Percentiles rank a stretch among this genome's conserved stretches.
Evolutionary conservation across 1,140 invertebrate species (phyloP).

Genomic region (Rhyacophila brunnea): DNA sequence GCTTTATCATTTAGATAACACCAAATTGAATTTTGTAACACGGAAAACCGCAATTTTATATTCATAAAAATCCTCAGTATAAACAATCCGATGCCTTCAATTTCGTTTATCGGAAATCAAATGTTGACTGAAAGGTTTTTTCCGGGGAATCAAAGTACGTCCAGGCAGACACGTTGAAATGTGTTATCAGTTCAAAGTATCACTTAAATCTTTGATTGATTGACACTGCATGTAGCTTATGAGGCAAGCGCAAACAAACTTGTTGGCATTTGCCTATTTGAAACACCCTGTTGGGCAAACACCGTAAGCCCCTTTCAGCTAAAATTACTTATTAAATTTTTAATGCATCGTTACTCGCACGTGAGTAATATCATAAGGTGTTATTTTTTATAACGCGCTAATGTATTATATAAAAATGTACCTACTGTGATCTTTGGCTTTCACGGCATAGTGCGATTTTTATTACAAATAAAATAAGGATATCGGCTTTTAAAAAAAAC

Average conservation of each 20-base stretch:
- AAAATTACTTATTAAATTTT: conserved; percentile 2
- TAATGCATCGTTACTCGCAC: neutral
- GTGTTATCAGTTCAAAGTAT: conserved; percentile 2
- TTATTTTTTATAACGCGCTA: too few species aligned
- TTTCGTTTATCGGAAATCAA: conserved; percentile 1
- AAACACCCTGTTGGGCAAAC: neutral
- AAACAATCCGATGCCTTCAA: neutral
- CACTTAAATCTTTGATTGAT: neutral
- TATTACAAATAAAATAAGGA: too few species aligned
- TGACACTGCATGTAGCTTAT: conserved; percentile 1
- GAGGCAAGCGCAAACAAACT: neutral
- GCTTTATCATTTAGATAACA: too few species aligned
- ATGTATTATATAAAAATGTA: too few species aligned
- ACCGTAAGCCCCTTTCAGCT: neutral
- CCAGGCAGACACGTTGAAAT: neutral
- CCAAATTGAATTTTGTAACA: neutral
- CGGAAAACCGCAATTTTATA: neutral
- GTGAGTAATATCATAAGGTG: too few species aligned
- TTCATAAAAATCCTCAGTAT: neutral
- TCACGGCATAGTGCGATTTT: too few species aligned
- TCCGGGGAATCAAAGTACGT: neutral
- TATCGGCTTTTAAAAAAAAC: too few species aligned
- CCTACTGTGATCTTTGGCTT: too few species aligned
- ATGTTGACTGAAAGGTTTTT: conserved; percentile 1
- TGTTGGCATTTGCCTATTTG: neutral